Base-by-base conservation (phyloP, 2,797 vertebrate genomes). In the Pampus argenteus region DNA sequence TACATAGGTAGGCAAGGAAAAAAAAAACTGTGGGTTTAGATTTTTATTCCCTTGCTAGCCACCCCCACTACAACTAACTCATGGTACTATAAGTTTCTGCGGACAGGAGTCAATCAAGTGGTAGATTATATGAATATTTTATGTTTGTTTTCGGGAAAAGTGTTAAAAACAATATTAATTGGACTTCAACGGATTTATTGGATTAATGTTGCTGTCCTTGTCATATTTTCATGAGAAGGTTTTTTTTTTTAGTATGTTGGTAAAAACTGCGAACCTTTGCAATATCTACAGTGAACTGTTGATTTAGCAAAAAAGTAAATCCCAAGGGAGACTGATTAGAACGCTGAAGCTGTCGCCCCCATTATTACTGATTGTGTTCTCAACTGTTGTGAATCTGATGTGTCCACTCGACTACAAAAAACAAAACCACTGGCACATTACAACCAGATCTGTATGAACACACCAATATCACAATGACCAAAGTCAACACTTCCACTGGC, bases 391-490 rank as follows among this genome's bases (percentile, higher is more conserved):
- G 59, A 63, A 56, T 49, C 28, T 47, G 70, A 82, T 22, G 26
- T 38, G 28, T 48, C 74, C 42, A 20, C 17, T 60, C 36, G 40
- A 56, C 11, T 69, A 58, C 49, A 23, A 1, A 15, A 57, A 47
- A 29, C 34, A 42, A 17, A 77, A 62, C 3, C 26, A 11, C 25
- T 34, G 52, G 7, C 20, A 54, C 18, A 31, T 47, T 13, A 66
- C n/a, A 48, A 23, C 14, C 22, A 36, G 8, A 20, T 15, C 28
- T 28, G 25, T 4, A 52, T 23, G 54, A 69, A 55, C 20, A 54
- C 44, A 55, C 14, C 9, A 9, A 29, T 25, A n/a, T 23, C 20
- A 94, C 95, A 95, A 95, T 95, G 93, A 93, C 92, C 92, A 79
- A 79, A 82, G 71, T 84, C 76, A 86, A 84, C 63, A 84, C 68